Percentiles rank a stretch among this genome's conserved stretches.
Conservation (phyloP, 2,888 invertebrate genomes). For the Dasysyrphus albostriatus region DNA sequence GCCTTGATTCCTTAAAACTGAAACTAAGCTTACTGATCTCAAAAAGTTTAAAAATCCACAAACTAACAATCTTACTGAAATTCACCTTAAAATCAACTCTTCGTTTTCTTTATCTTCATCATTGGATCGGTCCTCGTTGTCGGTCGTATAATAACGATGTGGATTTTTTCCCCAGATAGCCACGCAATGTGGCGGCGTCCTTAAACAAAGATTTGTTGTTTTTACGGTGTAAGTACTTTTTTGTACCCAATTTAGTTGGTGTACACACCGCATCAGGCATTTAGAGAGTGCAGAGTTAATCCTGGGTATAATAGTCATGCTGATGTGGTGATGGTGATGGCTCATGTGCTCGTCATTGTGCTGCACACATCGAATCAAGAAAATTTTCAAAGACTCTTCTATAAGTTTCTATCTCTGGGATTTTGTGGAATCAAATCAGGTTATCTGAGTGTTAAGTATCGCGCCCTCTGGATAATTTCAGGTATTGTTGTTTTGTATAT, state of each 20-base stretch:
- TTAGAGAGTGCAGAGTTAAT: constrained; percentile 75
- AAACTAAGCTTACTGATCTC: no score
- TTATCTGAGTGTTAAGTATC: constrained; percentile 76
- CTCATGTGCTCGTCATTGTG: constrained; percentile 48
- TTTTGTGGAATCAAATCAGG: constrained; percentile 74
- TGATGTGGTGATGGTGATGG: constrained; percentile 63
- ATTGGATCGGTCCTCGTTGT: constrained; percentile 47
- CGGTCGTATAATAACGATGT: constrained; percentile 77
- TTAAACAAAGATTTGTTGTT: constrained; percentile 78
- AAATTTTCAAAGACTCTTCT: constrained; percentile 7
- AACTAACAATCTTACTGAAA: neutral
- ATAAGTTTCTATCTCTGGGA: constrained; percentile 26
- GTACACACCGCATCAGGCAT: constrained; percentile 74
- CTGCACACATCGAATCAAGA: constrained; percentile 3
- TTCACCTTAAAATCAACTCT: constrained; percentile 17
- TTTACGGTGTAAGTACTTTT: constrained; percentile 76
- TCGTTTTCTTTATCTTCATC: constrained; percentile 8
- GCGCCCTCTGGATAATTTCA: constrained; percentile 74
- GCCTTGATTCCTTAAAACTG: no score
- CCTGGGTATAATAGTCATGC: constrained; percentile 69
- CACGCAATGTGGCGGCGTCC: constrained; percentile 77
- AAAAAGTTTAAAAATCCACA: neutral
- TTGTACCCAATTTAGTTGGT: constrained; percentile 75
- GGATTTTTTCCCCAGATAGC: constrained; percentile 77
- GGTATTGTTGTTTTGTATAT: neutral